A percentile compares a stretch with the other conserved stretches of the same genome.
These are phyloP conservation scores for Pycnomerus fuliginosus DNA, from an alignment of 2,888 invertebrate species.

Conservation along the genomic window DNA sequence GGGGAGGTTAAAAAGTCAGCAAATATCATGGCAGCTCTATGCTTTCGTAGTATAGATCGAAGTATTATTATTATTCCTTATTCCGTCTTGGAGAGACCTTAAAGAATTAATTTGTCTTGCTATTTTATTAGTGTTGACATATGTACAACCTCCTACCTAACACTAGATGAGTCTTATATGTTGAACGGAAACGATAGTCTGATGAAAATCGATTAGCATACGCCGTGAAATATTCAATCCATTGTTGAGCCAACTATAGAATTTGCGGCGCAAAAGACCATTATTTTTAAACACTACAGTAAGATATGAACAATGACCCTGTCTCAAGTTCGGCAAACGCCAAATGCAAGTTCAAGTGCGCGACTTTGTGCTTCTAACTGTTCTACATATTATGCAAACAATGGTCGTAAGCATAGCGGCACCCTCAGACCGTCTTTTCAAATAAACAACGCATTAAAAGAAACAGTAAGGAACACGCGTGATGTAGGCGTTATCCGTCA, in stretches of 20 bases:
- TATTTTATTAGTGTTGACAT: too few species aligned
- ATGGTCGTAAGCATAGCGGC: slow-evolving; percentile 14
- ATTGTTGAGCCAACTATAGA: not conserved
- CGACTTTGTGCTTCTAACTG: slow-evolving; percentile 9
- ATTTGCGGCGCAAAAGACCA: not conserved
- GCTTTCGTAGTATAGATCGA: too few species aligned
- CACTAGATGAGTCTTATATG: too few species aligned
- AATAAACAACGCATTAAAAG: slow-evolving; percentile 10
- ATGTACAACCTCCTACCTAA: too few species aligned
- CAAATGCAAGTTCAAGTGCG: slow-evolving; percentile 1
- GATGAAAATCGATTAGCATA: too few species aligned
- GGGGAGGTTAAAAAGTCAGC: too few species aligned
- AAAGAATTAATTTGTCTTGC: too few species aligned
- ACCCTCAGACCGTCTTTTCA: slow-evolving; percentile 2
- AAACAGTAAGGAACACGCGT: slow-evolving; percentile 14
- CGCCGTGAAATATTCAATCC: too few species aligned
- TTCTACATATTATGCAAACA: slow-evolving; percentile 14
- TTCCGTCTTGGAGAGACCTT: too few species aligned
- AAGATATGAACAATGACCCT: slow-evolving; percentile 2
- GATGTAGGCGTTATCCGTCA: slow-evolving; percentile 1
- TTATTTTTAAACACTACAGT: not conserved
- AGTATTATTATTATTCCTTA: too few species aligned
- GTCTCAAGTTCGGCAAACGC: not conserved
- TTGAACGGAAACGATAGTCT: too few species aligned
- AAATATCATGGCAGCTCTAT: too few species aligned